Evolutionary conservation across 2,888 invertebrate genomes (phyloP).

Genomic region (Timema cristinae): DNA sequence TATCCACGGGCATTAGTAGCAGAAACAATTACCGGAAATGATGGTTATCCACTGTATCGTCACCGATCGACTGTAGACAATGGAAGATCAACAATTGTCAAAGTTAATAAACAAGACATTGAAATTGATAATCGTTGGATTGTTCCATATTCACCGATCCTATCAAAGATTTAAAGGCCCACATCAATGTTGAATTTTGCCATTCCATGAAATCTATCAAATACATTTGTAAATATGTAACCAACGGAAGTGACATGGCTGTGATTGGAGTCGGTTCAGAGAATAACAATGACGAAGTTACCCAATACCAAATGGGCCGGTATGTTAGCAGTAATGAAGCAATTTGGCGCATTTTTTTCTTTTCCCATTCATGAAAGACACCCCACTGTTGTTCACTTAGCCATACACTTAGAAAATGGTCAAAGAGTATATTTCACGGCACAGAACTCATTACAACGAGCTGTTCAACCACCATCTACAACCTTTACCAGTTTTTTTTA

Average conservation of each 20-base stretch:
- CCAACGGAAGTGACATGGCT: constrained; percentile 36
- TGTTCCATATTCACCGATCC: too few relatives aligned
- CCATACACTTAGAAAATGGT: constrained; percentile 1
- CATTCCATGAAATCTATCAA: too few relatives aligned
- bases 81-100: too few relatives aligned
- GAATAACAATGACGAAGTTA: constrained; percentile 31
- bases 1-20: too few relatives aligned
- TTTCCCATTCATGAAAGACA: constrained; percentile 31
- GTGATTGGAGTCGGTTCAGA: constrained; percentile 28
- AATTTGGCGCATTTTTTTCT: constrained; percentile 39
- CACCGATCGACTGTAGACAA: too few relatives aligned
- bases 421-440: not conserved
- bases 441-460: not conserved
- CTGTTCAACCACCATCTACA: constrained; percentile 21
- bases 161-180: too few relatives aligned
- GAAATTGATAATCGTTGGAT: too few relatives aligned
- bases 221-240: constrained; percentile 38
- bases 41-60: too few relatives aligned
- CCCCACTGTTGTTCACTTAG: constrained; percentile 9
- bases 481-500: constrained; percentile 35
- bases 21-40: too few relatives aligned
- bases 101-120: too few relatives aligned
- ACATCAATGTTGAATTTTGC: too few relatives aligned
- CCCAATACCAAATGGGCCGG: constrained; percentile 30
- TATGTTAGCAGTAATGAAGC: constrained; percentile 42